Conservation (phyloP, 2,113 vertebrate species). For the Origma solitaria region DNA sequence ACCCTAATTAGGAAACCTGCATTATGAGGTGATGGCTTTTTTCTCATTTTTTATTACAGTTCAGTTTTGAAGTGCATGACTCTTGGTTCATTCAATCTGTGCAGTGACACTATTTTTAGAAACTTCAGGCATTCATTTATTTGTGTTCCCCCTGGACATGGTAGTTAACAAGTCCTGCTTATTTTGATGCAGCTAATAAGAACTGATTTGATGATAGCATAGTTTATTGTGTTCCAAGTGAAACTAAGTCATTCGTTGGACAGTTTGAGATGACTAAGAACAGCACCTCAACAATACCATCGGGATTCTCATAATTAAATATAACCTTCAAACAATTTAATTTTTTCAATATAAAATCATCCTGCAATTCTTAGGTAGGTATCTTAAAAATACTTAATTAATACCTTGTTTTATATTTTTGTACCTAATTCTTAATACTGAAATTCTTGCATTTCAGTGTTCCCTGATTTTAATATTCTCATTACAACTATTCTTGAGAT, state of each 20-base stretch:
- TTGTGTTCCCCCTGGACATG: background rate
- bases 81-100: background rate
- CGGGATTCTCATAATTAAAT: conserved; percentile 42
- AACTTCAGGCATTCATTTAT: background rate
- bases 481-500: background rate
- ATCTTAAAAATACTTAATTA: background rate
- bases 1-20: background rate
- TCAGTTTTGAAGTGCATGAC: background rate
- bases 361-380: background rate
- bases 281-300: conserved; percentile 21
- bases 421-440: background rate
- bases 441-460: background rate
- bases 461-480: background rate
- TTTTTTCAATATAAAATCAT: background rate
- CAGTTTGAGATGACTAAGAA: conserved; percentile 26
- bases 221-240: background rate
- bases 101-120: background rate
- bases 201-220: conserved; percentile 8
- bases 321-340: background rate
- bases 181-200: background rate
- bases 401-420: background rate
- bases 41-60: background rate
- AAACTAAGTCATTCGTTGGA: background rate
- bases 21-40: background rate
- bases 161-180: background rate